Evolutionary conservation across 2,113 vertebrate genomes (phyloP), one percentile per base, ranked within the genome.

Genomic region (Sinocyclocheilus anophthalmus): DNA sequence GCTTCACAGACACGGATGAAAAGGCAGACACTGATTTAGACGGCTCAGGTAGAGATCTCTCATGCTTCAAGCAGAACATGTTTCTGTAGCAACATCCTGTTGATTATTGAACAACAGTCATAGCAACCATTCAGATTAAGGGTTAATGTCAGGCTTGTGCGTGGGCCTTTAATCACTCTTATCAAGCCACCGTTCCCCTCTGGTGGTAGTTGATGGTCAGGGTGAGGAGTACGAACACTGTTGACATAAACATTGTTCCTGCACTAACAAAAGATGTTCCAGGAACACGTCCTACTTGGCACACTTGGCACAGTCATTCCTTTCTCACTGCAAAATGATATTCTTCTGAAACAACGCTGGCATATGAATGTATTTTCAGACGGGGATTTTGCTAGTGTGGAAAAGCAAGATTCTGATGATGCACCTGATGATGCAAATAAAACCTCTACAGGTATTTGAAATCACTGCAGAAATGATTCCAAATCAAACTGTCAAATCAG

Each of bases 361-460:
- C 50, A 33, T 18, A 0, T 18, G 2, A 3, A 50, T 77, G 48
- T 77, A 18, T 26, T 77, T 86, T 72, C 65, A 88, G 87, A 79
- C 2, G 57, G 37, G 2, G 75, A 67, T 22, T 53, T 80, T 14
- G 65, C 61, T 7, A 88, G 80, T 79, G 85, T 42, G 3, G 87
- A 88, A 57, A 78, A 81, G 50, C 33, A 4, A 42, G 50, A 80
- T 5, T 42, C 20, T 12, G 87, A 83, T 12, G 84, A 83, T 53
- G 50, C 13, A 53, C 14, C 50, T 16, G 50, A 53, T 6, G 12
- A 50, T 4, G 12, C 20, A 9, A 18, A 72, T 26, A 83, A 83
- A 81, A 76, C 76, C n/a, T 86, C 87, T n/a, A 30, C 18, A 88
- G 87, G 84, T 88, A 85, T 82, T 76, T 3, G 13, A 11, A 39